Evolutionary conservation across 2,113 vertebrate genomes (phyloP), one percentile per base, ranked within the genome.

Genomic region (Microcebus lehilahytsara): DNA sequence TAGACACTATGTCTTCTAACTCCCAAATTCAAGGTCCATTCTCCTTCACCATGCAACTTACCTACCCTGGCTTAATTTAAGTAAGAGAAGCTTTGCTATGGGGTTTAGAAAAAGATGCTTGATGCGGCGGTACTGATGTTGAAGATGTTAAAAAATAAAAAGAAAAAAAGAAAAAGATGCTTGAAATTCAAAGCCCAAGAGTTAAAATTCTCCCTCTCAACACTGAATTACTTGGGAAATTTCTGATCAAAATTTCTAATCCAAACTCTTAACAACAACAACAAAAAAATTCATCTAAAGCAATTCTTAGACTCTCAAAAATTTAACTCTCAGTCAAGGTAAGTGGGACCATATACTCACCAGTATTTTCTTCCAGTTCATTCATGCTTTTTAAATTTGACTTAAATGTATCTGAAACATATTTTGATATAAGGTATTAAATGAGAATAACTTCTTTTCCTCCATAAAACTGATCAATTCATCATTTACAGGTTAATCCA

Each of bases 151-250:
- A 46, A 46, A 46, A 46, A 46, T 0, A 46, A 46, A 46, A 42
- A 42, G 6, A 42, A 42, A 42, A 42, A 71, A 46, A 46, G 8
- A 46, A 71, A 81, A 95, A 93, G 16, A 58, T 58, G 56, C 16
- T 40, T 74, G 67, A 60, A 66, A 75, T 80, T 87, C 16, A 69
- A 34, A 95, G 6, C 58, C 17, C 46, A 81, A 94, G 23, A 69
- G 32, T 88, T 74, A 88, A 88, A 87, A 89, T 20, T 74, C 72
- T 95, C 30, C 37, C 40, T 74, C 42, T 96, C 30, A 79, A 62
- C 11, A 46, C 0, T 64, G 27, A 83, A 27, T 27, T 78, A 60
- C 23, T 62, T 88, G 30, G 30, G 34, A 25, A 85, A 60, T 71
- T 66, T 79, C 56, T 78, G 9, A 96, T 64, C 49, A 90, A 79